phyloP scores from a whole-genome alignment of 2,797 vertebrate species.

The Melanotaenia pygmaea region DNA sequence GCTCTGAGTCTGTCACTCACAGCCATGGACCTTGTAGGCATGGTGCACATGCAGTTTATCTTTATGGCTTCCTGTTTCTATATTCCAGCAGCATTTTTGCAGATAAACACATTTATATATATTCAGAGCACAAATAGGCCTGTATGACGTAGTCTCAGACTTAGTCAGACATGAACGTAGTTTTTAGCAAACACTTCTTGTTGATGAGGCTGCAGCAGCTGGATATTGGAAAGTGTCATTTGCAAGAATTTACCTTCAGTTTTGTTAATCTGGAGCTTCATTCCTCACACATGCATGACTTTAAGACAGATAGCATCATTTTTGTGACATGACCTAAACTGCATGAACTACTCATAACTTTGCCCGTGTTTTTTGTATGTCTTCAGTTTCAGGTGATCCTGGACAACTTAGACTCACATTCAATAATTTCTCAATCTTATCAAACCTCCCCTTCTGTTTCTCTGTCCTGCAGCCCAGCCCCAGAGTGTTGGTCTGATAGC shows the following conservation, averaged over 20 bases:
- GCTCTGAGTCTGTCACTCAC: constrained; percentile 31
- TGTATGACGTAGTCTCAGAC: not conserved
- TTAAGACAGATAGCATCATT: not conserved
- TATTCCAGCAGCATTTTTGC: not conserved
- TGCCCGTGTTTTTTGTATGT: not conserved
- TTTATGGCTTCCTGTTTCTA: not conserved
- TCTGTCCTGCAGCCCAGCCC: constrained; percentile 87
- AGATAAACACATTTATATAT: too few relatives aligned
- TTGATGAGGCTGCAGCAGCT: not conserved
- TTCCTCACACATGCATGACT: not conserved
- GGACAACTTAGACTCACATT: not conserved
- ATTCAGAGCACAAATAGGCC: too few relatives aligned
- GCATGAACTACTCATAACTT: not conserved
- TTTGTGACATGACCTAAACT: too few relatives aligned
- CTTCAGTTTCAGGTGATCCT: not conserved
- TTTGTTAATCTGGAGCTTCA: not conserved
- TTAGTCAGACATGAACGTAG: too few relatives aligned
- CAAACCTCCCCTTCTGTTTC: not conserved
- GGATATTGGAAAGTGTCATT: not conserved
- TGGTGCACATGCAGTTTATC: not conserved
- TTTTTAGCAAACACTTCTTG: not conserved
- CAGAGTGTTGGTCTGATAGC: constrained; percentile 92
- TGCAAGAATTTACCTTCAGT: not conserved
- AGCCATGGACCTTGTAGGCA: not conserved
- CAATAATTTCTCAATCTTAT: not conserved